Conservation (phyloP, 2,888 invertebrate genomes). For the Campopleginae sp. region DNA sequence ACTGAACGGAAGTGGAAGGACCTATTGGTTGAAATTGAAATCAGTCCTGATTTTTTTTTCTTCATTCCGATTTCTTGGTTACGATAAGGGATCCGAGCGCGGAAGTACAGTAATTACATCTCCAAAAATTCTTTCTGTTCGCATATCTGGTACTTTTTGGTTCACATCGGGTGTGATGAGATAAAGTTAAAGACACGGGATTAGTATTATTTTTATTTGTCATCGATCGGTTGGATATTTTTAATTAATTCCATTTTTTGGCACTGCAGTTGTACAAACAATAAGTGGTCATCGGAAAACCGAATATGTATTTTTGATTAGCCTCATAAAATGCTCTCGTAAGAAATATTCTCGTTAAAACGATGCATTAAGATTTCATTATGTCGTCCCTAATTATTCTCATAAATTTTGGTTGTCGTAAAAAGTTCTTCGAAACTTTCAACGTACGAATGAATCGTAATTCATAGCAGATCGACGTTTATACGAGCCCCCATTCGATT, state of each 20-base stretch:
- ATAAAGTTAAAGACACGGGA: background rate
- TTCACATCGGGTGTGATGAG: background rate
- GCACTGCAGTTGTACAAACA: background rate
- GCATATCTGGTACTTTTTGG: background rate
- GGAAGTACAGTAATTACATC: no score
- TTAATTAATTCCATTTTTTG: background rate
- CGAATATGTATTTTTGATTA: background rate
- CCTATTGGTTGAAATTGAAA: no score
- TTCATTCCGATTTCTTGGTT: no score
- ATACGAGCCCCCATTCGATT: constrained; percentile 94
- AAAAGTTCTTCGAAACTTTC: background rate
- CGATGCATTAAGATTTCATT: background rate
- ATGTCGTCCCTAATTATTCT: background rate
- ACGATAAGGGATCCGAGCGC: no score
- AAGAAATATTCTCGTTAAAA: background rate
- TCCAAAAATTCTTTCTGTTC: no score
- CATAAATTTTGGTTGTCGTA: background rate
- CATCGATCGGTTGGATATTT: background rate
- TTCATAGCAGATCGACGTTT: constrained; percentile 84
- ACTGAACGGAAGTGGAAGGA: no score
- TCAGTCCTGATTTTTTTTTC: no score
- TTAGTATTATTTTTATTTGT: background rate
- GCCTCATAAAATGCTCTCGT: background rate
- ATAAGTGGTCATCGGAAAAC: background rate
- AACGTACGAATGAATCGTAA: constrained; percentile 10